Base-by-base conservation (phyloP, 2,797 vertebrate genomes). In the Hippocampus kuda region DNA sequence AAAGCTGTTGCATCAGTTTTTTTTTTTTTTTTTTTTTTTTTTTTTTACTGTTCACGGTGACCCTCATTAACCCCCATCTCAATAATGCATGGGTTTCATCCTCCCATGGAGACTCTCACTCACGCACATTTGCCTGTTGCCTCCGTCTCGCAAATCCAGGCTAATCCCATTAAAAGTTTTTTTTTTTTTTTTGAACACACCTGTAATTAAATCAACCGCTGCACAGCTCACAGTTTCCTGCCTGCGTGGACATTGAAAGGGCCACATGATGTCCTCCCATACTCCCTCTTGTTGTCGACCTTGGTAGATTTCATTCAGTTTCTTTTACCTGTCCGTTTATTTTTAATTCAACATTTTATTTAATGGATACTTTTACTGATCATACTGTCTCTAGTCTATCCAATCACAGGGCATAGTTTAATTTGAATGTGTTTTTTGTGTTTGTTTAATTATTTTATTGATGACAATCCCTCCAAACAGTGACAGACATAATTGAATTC, bases 71-170 rank as follows among this genome's bases (percentile, higher is more conserved):
- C 73, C 53, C 78, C 59, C 66, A 67, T 11, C 81, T 87, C 60
- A 86, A 84, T 88, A 83, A 70, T 86, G 70, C 5, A 85, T 80
- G 76, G 54, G 41, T 26, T n/a, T 77, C 66, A 76, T 80, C 70
- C 65, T 75, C 49, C 69, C 46, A 68, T 15, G 74, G 66, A 79
- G 57, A 72, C 49, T 70, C 77, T 77, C 71, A 24, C 60, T 74
- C 72, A 75, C 77, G 74, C 68, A 68, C 27, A 0, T 67, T 63
- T 73, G 61, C 42, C 13, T 60, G 53, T 18, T 34, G 41, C 54
- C 0, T 7, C 51, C 67, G 30, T 78, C 72, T 77, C 68, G 27
- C 11, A 44, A 65, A 67, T 72, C 65, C 61, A 54, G 69, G 20
- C 30, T 74, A 68, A 83, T 81, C 78, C 69, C 65, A 74, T 78